Conservation (phyloP, 2,797 vertebrate species). For the Lacerta bilineata region DNA sequence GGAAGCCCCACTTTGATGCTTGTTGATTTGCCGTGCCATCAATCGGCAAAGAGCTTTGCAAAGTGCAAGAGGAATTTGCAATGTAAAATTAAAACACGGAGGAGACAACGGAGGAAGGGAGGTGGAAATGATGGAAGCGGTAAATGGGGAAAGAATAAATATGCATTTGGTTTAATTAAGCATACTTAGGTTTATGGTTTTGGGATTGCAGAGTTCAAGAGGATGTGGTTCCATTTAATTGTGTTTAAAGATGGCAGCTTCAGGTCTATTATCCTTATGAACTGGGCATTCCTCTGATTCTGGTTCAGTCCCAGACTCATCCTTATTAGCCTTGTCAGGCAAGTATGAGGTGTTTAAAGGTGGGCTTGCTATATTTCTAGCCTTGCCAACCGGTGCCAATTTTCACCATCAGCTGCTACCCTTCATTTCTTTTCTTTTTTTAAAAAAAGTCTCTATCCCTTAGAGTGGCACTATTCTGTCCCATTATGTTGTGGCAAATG, state of each 20-base stretch:
- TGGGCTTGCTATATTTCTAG: not conserved
- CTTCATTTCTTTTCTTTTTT: not conserved
- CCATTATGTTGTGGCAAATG: not conserved
- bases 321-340: not conserved
- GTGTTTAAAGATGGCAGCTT: not conserved
- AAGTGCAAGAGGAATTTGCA: not conserved
- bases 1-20: not conserved
- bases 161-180: not conserved
- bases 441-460: not conserved
- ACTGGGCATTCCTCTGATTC: not conserved
- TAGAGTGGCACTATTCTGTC: not conserved
- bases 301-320: not conserved
- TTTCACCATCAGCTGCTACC: not conserved
- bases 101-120: not conserved
- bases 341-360: not conserved
- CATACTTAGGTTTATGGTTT: too few species aligned
- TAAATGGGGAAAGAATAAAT: not conserved
- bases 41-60: not conserved
- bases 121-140: not conserved
- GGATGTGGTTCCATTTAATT: not conserved
- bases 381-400: not conserved
- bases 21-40: not conserved
- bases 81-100: not conserved
- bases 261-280: not conserved
- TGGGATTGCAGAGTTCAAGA: not conserved